phyloP scores from a whole-genome alignment of 2,888 invertebrate genomes.

The Dynastes tityus region DNA sequence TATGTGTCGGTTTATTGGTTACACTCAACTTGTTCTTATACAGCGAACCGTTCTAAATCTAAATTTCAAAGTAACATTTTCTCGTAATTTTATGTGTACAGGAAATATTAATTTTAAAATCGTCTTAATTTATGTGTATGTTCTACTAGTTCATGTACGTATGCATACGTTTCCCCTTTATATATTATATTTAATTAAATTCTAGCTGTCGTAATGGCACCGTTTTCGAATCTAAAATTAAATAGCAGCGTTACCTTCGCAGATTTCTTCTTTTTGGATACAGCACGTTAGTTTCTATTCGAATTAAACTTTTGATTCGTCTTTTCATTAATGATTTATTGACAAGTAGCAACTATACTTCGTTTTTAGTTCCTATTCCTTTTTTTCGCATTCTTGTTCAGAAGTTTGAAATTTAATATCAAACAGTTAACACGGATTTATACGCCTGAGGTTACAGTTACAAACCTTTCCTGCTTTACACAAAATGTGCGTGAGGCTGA shows the following conservation, averaged over 20 bases:
- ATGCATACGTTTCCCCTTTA: conserved; percentile 14
- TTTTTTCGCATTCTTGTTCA: too few species aligned
- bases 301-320: too few species aligned
- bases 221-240: conserved; percentile 35
- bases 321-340: too few species aligned
- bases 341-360: too few species aligned
- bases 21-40: conserved; percentile 40
- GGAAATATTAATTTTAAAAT: conserved; percentile 49
- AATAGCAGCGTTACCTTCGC: neutral
- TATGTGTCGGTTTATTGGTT: conserved; percentile 45
- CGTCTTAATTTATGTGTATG: conserved; percentile 43
- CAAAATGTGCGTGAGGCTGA: too few species aligned
- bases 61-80: conserved; percentile 46
- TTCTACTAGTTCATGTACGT: conserved; percentile 21
- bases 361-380: too few species aligned
- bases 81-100: conserved; percentile 48
- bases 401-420: too few species aligned
- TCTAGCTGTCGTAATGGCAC: conserved; percentile 8
- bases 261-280: neutral
- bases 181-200: conserved; percentile 43
- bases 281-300: neutral
- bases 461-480: too few species aligned
- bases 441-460: too few species aligned
- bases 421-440: too few species aligned
- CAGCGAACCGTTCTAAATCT: conserved; percentile 39